phyloP scores from a whole-genome alignment of 1,140 invertebrate species.

The Brachionus rubens region DNA sequence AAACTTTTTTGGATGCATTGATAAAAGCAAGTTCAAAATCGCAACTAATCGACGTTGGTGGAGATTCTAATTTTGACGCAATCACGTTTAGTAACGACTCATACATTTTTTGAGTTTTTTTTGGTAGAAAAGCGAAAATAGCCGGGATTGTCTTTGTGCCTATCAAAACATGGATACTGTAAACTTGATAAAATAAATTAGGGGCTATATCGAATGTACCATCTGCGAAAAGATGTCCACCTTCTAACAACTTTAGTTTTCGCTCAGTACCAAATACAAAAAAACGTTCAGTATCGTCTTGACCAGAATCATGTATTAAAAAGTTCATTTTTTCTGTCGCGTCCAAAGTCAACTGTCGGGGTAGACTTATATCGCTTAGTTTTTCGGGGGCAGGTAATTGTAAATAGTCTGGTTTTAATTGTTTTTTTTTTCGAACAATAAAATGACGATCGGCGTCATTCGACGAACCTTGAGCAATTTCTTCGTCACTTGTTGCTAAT shows the following conservation, averaged over 20 bases:
- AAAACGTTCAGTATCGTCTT: not conserved
- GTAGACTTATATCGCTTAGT: not conserved
- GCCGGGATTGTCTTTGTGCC: not conserved
- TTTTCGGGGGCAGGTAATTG: not conserved
- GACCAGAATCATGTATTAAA: not conserved
- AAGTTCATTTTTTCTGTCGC: not conserved
- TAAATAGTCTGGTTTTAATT: not conserved
- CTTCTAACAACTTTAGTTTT: not conserved
- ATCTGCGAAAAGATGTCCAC: not conserved
- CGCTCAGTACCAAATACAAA: not conserved
- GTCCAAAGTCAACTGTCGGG: not conserved
- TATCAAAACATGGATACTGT: conserved; percentile 5
- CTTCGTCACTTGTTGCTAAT: not conserved
- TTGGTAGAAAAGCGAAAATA: not conserved
- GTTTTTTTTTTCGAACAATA: not conserved
- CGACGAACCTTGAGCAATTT: not conserved
- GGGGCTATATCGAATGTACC: not conserved
- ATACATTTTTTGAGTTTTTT: conserved; percentile 13
- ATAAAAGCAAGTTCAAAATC: too few relatives aligned
- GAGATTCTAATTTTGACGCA: not conserved
- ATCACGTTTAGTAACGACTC: not conserved
- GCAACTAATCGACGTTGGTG: too few relatives aligned
- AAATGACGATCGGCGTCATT: not conserved
- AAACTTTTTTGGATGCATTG: too few relatives aligned
- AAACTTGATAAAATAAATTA: not conserved